Conservation (phyloP, 2,888 invertebrate species). For the Drosophila incognita region DNA sequence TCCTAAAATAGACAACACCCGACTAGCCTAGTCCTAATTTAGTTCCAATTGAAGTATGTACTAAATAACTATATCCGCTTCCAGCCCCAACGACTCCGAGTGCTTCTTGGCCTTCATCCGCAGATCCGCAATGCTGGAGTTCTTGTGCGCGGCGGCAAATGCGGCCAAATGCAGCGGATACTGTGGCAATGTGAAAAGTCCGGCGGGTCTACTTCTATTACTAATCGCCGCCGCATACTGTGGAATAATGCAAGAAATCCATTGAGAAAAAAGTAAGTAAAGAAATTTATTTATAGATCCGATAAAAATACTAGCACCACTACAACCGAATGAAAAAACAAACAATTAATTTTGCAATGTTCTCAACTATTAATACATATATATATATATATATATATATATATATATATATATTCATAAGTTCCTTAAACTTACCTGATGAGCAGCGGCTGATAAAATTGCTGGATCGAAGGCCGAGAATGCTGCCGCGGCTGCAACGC, state of each 20-base stretch:
- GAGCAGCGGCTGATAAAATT: slow-evolving; percentile 91
- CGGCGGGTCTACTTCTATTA: slow-evolving; percentile 85
- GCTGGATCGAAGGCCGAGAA: slow-evolving; percentile 94
- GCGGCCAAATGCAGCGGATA: slow-evolving; percentile 92
- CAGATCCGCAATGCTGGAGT: slow-evolving; percentile 97
- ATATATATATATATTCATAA: too few relatives aligned
- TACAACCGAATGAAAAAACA: not conserved
- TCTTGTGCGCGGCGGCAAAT: slow-evolving; percentile 92
- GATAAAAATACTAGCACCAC: not conserved
- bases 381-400: too few relatives aligned
- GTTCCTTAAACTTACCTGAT: slow-evolving; percentile 87
- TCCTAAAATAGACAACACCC: slow-evolving; percentile 54
- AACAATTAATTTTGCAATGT: not conserved
- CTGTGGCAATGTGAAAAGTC: slow-evolving; percentile 88
- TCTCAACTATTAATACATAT: not conserved
- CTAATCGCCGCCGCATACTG: slow-evolving; percentile 89
- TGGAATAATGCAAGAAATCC: not conserved
- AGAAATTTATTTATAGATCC: too few relatives aligned
- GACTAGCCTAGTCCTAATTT: slow-evolving; percentile 38
- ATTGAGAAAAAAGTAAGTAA: too few relatives aligned
- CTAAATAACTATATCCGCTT: slow-evolving; percentile 75
- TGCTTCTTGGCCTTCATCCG: slow-evolving; percentile 96
- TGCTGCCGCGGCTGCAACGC: slow-evolving; percentile 86
- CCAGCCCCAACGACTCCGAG: slow-evolving; percentile 91
- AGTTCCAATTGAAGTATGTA: slow-evolving; percentile 32